A percentile compares a stretch with the other conserved stretches of the same genome.
Conservation (phyloP, 2,888 invertebrate genomes). For the Colostygia pectinataria region DNA sequence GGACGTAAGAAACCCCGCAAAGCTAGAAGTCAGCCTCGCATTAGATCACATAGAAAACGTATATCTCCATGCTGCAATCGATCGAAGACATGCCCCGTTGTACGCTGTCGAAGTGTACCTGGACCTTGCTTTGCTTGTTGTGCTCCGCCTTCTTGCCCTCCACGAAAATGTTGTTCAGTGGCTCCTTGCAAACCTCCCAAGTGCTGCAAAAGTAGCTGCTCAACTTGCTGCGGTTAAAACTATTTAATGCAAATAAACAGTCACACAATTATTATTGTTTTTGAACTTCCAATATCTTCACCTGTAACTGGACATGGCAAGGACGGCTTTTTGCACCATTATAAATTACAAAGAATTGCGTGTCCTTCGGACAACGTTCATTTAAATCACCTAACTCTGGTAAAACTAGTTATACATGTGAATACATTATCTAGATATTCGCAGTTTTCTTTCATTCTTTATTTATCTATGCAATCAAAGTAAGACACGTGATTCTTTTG, state of each 20-base stretch:
- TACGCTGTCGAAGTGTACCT: constrained; percentile 60
- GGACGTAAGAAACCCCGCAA: constrained; percentile 54
- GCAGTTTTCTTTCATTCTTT: background rate
- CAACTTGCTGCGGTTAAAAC: constrained; percentile 36
- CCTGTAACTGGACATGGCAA: constrained; percentile 1
- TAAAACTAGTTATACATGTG: too few species aligned
- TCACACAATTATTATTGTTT: constrained; percentile 10
- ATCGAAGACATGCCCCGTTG: constrained; percentile 55
- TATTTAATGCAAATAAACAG: constrained; percentile 11
- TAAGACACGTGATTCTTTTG: constrained; percentile 1
- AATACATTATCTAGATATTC: too few species aligned
- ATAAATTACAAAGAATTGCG: constrained; percentile 8
- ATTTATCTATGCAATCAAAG: too few species aligned
- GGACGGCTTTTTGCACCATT: constrained; percentile 25
- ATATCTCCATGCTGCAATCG: constrained; percentile 69
- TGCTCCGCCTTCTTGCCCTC: constrained; percentile 45
- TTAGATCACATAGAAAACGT: constrained; percentile 54
- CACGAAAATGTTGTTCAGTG: constrained; percentile 48
- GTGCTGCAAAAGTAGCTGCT: constrained; percentile 41
- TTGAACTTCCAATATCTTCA: constrained; percentile 2
- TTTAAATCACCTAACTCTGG: too few species aligned
- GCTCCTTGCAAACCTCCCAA: constrained; percentile 41
- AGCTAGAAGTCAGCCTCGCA: constrained; percentile 57
- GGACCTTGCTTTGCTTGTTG: constrained; percentile 50
- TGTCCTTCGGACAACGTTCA: background rate